phyloP scores from a whole-genome alignment of 2,797 vertebrate genomes.

The Eremophila alpestris region DNA sequence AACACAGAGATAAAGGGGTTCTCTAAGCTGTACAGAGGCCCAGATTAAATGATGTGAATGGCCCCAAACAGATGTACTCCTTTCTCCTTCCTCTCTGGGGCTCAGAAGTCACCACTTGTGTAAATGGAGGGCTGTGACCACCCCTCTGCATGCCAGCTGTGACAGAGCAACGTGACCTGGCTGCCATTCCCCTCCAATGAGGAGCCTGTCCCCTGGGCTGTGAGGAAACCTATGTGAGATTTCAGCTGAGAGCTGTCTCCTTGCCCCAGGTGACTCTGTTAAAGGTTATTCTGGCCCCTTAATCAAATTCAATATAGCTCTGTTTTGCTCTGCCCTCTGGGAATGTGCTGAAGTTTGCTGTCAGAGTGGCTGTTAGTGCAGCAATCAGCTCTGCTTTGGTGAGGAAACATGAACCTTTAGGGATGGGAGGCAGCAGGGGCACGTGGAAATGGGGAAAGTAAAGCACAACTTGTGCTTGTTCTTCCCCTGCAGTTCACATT shows the following conservation, averaged over 20 bases:
- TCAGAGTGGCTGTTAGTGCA: neutral
- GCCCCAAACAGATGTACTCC: neutral
- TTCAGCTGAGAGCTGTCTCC: neutral
- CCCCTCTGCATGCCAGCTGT: fast-evolving
- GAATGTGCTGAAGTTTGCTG: neutral
- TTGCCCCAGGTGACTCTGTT: neutral
- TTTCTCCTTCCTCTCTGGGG: neutral
- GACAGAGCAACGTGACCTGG: neutral
- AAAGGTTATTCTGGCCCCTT: conserved; percentile 31
- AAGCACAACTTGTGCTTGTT: neutral
- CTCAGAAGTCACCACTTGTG: neutral
- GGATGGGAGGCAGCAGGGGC: neutral
- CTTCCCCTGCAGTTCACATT: neutral
- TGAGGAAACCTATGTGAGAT: neutral
- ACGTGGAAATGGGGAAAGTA: neutral
- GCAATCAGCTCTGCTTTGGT: neutral
- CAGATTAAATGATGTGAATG: neutral
- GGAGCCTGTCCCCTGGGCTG: neutral
- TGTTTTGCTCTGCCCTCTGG: conserved; percentile 11
- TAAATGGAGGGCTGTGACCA: neutral
- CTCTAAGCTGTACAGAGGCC: neutral
- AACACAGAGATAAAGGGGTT: neutral
- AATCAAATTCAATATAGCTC: neutral
- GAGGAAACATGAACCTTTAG: neutral
- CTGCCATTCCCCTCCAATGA: fast-evolving